Evolutionary conservation across 2,888 invertebrate genomes (phyloP), one percentile per base, ranked within the genome.

Genomic region (Idaea biselata): DNA sequence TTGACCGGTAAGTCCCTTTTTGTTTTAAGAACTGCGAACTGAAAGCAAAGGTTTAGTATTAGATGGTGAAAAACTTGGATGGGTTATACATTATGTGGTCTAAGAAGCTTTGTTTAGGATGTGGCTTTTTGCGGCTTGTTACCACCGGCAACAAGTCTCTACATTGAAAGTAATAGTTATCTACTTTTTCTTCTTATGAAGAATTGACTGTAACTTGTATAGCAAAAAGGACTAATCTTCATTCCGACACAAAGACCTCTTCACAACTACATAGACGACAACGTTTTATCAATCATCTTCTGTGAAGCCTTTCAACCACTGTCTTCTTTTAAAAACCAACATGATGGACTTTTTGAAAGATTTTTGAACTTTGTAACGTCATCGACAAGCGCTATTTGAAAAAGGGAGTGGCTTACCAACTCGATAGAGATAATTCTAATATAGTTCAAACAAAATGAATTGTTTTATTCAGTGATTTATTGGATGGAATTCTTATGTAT

Each of bases 271-370:
- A 5, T 25, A 25, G 5, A n/a, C n/a, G 25, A 25, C 25, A 25
- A 25, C 25, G 1, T 5, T 1, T 25, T 5, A 25, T 25, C 25
- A 5, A 25, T 5, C 25, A 25, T 25, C 25, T 25, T 5, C 1
- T 25, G 25, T 25, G 25, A 25, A 25, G 25, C 5, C 25, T 1
- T 18, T 32, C 61, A 54, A 54, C 54, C 8, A 54, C 7, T 7
- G 59, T 7, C 59, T 25, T 59, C n/a, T 18, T 31, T 3, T 0
- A 59, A 60, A 6, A 31, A 54, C 7, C 5, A 60, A 44, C 16
- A 4, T 56, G 55, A 58, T 32, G 18, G 18, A 62, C 60, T 63
- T 60, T 58, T 1, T 60, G 25, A 58, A 57, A 60, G 54, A 68
- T 58, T 17, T 44, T 44, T 8, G 14, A 14, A 32, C 32, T 44